Evolutionary conservation across 1,140 invertebrate species (phyloP).

Genomic region (Drosophila truncata): DNA sequence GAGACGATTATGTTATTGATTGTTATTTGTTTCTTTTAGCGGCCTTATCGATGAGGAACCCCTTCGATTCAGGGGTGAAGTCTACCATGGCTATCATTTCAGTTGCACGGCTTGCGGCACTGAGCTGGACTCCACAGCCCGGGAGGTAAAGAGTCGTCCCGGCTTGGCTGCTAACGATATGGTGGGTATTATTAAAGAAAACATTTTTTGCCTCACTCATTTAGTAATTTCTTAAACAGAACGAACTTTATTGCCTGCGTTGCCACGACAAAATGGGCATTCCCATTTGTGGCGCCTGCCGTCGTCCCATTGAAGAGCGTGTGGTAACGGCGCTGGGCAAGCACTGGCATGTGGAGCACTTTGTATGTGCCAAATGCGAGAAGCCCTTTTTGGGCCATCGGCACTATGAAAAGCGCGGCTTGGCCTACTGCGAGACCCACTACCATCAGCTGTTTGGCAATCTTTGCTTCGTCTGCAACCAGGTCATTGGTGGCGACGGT

Average conservation of each 20-base stretch:
- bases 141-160: slow-evolving; percentile 96
- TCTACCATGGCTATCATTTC: slow-evolving; percentile 99
- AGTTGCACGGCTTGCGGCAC: slow-evolving; percentile 97
- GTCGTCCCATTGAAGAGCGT: slow-evolving; percentile 97
- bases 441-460: slow-evolving; percentile 99
- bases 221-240: slow-evolving; percentile 82
- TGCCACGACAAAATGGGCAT: slow-evolving; percentile 99
- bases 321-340: slow-evolving; percentile 99
- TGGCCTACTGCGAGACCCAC: slow-evolving; percentile 99
- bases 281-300: slow-evolving; percentile 98
- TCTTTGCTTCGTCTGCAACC: slow-evolving; percentile 99
- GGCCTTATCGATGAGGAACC: slow-evolving; percentile 98
- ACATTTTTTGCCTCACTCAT: not conserved
- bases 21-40: slow-evolving; percentile 86
- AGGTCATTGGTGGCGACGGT: slow-evolving; percentile 99
- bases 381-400: slow-evolving; percentile 99
- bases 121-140: slow-evolving; percentile 95
- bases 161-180: slow-evolving; percentile 96
- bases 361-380: slow-evolving; percentile 99
- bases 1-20: not conserved
- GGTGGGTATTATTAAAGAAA: slow-evolving; percentile 56
- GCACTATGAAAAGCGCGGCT: slow-evolving; percentile 99
- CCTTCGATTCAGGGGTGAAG: slow-evolving; percentile 97
- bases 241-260: slow-evolving; percentile 98
- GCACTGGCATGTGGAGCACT: slow-evolving; percentile 99